Conservation (phyloP, 2,113 vertebrate genomes). For the Hiodon alosoides region DNA sequence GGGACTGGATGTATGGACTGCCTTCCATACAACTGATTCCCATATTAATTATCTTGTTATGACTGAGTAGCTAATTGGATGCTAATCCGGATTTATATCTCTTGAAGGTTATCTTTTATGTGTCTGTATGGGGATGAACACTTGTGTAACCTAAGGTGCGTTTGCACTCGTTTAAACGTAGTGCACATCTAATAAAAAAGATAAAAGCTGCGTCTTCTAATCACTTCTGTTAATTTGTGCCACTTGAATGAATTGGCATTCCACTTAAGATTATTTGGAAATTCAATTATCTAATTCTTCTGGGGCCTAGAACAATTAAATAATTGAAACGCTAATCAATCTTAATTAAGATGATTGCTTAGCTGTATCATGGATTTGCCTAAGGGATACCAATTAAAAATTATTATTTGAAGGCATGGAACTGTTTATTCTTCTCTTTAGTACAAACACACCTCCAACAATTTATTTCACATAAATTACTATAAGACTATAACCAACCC, state of each 20-base stretch:
- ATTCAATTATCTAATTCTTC: constrained; percentile 10
- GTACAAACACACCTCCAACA: not conserved
- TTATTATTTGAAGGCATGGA: not conserved
- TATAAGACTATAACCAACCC: not conserved
- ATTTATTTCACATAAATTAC: not conserved
- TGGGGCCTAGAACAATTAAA: not conserved
- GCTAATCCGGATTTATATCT: not conserved
- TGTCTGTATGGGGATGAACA: not conserved
- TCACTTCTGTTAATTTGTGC: not conserved
- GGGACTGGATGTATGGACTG: not conserved
- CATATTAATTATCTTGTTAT: not conserved
- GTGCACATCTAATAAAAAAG: not conserved
- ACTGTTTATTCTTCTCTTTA: not conserved
- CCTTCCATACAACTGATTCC: not conserved
- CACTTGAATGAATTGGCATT: not conserved
- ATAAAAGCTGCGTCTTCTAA: not conserved
- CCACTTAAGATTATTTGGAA: not conserved
- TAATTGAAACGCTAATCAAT: not conserved
- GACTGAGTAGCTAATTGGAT: not conserved
- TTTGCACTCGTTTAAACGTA: not conserved
- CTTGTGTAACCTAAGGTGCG: not conserved
- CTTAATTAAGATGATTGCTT: not conserved
- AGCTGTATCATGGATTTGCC: not conserved
- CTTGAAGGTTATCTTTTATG: not conserved
- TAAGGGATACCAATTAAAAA: not conserved